Evolutionary conservation across 37 sponge, comb jelly and placozoan species (phyloP), one percentile per base, ranked within the genome.

Genomic region (Chondrilla cf. caribensis): DNA sequence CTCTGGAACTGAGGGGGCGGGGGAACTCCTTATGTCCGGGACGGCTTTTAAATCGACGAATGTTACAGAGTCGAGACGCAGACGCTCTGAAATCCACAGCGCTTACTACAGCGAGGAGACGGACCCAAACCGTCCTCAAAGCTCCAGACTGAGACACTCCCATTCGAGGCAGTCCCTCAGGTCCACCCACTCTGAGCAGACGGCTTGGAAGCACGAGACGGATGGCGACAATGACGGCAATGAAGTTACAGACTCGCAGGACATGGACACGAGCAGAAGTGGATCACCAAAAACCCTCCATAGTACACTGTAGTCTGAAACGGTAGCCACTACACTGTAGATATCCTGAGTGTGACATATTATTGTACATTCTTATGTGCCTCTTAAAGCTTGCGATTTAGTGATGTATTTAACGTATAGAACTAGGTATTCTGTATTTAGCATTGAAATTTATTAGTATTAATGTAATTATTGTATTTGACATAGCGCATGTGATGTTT

Each of bases 1-100:
- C 58, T 79, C 97, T 28, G 90, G 91, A 25, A 72, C 80, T n/a
- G 81, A 72, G 26, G 94, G 97, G 15, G 90, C 85, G 86, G 97
- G 86, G 17, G 65, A 66, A 6, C 40, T 93, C 58, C 91, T 96
- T 47, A 62, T 70, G 9, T 47, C 84, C 22, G 97, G 97, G 21
- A 65, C 83, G 0, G 68, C 65, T n/a, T 86, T 93, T 47, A 82
- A 82, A 18, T 31, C 70, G 43, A 8, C 33, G 6, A 5, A 77
- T 29, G 79, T 43, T 0, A 25, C 18, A n/a, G n/a, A 73, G 6
- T 43, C 41, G 2, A 38, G 11, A 0, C 43, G 25, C 43, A 37
- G 76, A 2, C 41, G 76, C 1, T 73, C 76, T 19, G 1, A 21
- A 0, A 31, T 73, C 1, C 76, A 73, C 43, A 73, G 76, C 25